phyloP scores from a whole-genome alignment of 2,888 invertebrate species.

The Drosophila fungiperda region DNA sequence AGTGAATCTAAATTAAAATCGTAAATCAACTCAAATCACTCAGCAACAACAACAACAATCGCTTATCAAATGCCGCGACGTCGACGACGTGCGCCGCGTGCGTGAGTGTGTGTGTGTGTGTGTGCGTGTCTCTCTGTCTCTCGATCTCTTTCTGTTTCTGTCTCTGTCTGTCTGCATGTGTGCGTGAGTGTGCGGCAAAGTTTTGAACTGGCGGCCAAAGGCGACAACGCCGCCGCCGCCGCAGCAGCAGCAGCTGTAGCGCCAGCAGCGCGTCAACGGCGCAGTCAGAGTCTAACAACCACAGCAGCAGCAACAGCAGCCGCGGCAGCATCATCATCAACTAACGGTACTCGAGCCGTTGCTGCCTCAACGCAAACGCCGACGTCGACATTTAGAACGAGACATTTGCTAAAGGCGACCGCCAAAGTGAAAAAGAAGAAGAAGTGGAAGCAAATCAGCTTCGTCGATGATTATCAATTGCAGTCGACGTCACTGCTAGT shows the following conservation, averaged over 20 bases:
- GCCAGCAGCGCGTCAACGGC: slow-evolving; percentile 67
- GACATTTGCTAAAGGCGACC: slow-evolving; percentile 77
- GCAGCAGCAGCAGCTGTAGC: slow-evolving; percentile 37
- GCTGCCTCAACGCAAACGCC: slow-evolving; percentile 52
- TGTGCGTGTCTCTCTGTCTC: neutral
- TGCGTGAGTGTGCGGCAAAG: slow-evolving; percentile 59
- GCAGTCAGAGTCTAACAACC: slow-evolving; percentile 60
- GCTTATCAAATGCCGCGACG: slow-evolving; percentile 74
- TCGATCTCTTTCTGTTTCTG: neutral
- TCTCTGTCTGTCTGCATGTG: slow-evolving; percentile 49
- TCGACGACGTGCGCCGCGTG: slow-evolving; percentile 67
- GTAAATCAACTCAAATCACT: slow-evolving; percentile 55
- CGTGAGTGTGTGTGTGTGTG: slow-evolving; percentile 51
- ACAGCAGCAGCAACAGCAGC: slow-evolving; percentile 18
- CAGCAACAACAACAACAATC: slow-evolving; percentile 29
- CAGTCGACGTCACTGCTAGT: slow-evolving; percentile 55
- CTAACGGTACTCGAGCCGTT: slow-evolving; percentile 35
- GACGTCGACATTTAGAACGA: slow-evolving; percentile 60
- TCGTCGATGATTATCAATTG: slow-evolving; percentile 64
- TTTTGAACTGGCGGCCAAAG: slow-evolving; percentile 78
- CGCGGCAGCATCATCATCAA: slow-evolving; percentile 10
- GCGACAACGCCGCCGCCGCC: slow-evolving; percentile 63
- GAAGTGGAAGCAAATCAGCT: slow-evolving; percentile 80
- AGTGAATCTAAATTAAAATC: slow-evolving; percentile 56
- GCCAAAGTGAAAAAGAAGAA: slow-evolving; percentile 81